Percentiles rank a stretch among this genome's conserved stretches.
Conservation (phyloP, 1,140 invertebrate genomes). For the Branchinecta lindahli region DNA sequence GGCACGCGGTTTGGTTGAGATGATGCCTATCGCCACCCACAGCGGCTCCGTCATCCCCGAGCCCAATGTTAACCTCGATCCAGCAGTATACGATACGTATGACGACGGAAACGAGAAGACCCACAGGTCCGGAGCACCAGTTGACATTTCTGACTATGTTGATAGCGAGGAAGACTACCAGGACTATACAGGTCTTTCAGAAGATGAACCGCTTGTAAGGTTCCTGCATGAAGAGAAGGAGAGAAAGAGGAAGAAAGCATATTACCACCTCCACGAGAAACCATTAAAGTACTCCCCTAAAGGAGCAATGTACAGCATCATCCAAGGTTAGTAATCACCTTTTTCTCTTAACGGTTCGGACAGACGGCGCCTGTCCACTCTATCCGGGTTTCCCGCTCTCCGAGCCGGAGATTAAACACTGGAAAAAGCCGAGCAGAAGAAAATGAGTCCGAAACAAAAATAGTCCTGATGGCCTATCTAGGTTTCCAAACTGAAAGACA, state of each 20-base stretch:
- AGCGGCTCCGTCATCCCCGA: background rate
- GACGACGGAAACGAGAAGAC: background rate
- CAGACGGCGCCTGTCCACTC: too few relatives aligned
- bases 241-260: conserved; percentile 6
- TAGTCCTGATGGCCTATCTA: too few relatives aligned
- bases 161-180: background rate
- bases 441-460: too few relatives aligned
- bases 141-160: background rate
- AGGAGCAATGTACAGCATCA: conserved; percentile 1
- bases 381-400: too few relatives aligned
- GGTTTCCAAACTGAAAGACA: too few relatives aligned
- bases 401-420: too few relatives aligned
- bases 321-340: background rate
- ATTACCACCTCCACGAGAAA: conserved; percentile 1
- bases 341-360: too few relatives aligned
- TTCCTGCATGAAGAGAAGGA: background rate
- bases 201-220: background rate
- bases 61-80: background rate
- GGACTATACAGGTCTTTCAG: background rate
- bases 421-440: too few relatives aligned
- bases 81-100: conserved; percentile 1
- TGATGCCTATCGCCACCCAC: background rate
- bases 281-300: background rate
- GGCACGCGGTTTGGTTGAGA: background rate
- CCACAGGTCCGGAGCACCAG: background rate